Percentiles rank a stretch among this genome's conserved stretches.
Evolutionary conservation across 2,888 invertebrate species (phyloP).

Genomic region (Mythimna ferrago): DNA sequence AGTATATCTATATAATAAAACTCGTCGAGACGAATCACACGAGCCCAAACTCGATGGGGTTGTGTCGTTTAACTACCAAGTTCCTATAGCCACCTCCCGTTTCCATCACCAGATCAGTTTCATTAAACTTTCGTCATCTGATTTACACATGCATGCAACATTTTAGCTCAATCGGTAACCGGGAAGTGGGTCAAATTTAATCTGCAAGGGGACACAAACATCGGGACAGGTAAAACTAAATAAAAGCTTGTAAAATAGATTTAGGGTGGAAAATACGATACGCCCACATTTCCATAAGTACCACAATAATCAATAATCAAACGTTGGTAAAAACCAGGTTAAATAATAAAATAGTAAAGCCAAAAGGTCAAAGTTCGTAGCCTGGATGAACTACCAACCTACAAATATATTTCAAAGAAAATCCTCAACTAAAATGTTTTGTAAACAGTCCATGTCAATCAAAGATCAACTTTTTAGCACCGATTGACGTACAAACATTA

Average conservation of each 20-base stretch:
- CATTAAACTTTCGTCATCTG: too few species aligned
- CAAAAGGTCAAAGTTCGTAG: slow-evolving; percentile 25
- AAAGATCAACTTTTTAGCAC: slow-evolving; percentile 23
- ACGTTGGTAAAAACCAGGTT: neutral
- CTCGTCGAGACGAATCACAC: too few species aligned
- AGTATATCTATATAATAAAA: too few species aligned
- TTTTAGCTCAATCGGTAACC: too few species aligned
- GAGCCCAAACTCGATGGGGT: too few species aligned
- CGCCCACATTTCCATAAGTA: neutral
- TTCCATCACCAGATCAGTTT: too few species aligned
- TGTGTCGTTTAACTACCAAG: too few species aligned
- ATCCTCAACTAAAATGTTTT: slow-evolving; percentile 15
- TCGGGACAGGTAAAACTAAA: too few species aligned
- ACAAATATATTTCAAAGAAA: slow-evolving; percentile 19
- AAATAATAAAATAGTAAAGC: slow-evolving; percentile 2
- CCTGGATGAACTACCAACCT: slow-evolving; percentile 15
- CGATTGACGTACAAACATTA: slow-evolving; percentile 32
- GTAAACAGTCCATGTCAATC: slow-evolving; percentile 37
- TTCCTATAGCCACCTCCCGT: too few species aligned
- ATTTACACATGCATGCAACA: too few species aligned
- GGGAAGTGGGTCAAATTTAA: too few species aligned
- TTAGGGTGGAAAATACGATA: slow-evolving; percentile 1
- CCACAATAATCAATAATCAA: slow-evolving; percentile 5
- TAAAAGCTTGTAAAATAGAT: neutral
- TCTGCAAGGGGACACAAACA: too few species aligned